Evolutionary conservation across 2,888 invertebrate species (phyloP).

Genomic region (Leptinotarsa haldemani): DNA sequence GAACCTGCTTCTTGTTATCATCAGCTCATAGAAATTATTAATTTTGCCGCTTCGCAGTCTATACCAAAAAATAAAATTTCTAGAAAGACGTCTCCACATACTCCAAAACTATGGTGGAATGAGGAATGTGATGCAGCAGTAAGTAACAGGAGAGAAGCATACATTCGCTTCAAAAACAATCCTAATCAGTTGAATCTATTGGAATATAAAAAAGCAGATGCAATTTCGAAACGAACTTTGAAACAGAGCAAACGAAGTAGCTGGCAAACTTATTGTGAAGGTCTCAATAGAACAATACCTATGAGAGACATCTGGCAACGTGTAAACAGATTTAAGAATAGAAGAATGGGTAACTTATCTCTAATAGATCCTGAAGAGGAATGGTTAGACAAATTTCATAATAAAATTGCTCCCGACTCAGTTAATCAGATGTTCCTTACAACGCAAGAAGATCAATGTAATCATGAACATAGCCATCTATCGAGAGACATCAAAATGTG

Average conservation of each 20-base stretch:
- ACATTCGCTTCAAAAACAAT: constrained; percentile 1
- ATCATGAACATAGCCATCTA: neutral
- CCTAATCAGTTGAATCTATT: neutral
- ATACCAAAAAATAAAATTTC: neutral
- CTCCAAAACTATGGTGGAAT: neutral
- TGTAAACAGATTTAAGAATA: constrained; percentile 27
- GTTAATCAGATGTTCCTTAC: neutral
- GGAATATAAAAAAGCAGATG: neutral
- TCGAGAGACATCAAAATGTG: constrained; percentile 12
- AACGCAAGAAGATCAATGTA: neutral
- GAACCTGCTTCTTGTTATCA: neutral
- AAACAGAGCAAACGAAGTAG: constrained; percentile 21
- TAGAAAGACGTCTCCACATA: neutral
- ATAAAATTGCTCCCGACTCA: neutral
- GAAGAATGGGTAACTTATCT: constrained; percentile 7
- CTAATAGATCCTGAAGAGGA: constrained; percentile 16
- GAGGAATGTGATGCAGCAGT: constrained; percentile 1
- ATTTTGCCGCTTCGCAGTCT: neutral
- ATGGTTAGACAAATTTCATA: constrained; percentile 31
- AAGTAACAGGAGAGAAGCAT: neutral
- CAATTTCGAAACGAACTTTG: neutral
- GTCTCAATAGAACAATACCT: constrained; percentile 19
- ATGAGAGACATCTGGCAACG: constrained; percentile 26
- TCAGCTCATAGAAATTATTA: neutral
- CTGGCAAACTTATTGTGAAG: constrained; percentile 17